Evolutionary conservation across 2,113 vertebrate genomes (phyloP).

Genomic region (Triplophysa rosa): DNA sequence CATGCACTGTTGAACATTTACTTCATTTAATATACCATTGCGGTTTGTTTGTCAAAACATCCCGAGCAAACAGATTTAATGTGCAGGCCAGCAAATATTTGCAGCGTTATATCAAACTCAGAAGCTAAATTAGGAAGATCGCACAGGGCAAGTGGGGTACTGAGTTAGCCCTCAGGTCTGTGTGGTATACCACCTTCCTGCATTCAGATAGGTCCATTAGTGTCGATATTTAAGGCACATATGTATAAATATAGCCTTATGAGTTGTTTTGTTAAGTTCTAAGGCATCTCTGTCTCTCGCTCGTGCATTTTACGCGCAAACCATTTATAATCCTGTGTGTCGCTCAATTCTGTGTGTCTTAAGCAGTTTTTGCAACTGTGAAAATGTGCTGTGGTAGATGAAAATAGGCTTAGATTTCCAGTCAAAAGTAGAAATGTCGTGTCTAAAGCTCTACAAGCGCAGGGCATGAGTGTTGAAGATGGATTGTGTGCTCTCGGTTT

Average conservation of each 20-base stretch:
- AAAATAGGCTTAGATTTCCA: constrained; percentile 50
- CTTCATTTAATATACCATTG: constrained; percentile 72
- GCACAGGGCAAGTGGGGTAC: constrained; percentile 71
- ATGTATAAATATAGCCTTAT: constrained; percentile 59
- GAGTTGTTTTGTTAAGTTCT: constrained; percentile 72
- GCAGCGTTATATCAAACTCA: constrained; percentile 73
- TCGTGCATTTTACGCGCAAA: constrained; percentile 57
- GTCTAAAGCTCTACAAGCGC: constrained; percentile 50
- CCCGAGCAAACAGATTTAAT: constrained; percentile 70
- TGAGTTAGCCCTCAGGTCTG: constrained; percentile 68
- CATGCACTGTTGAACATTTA: constrained; percentile 73
- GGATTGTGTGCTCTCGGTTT: constrained; percentile 48
- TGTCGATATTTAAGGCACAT: constrained; percentile 54
- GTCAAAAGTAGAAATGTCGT: constrained; percentile 53
- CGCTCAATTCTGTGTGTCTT: constrained; percentile 35
- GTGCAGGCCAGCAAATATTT: constrained; percentile 74
- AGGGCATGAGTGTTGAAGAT: constrained; percentile 51
- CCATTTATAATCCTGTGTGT: constrained; percentile 53
- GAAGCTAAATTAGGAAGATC: constrained; percentile 72
- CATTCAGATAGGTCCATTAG: constrained; percentile 68
- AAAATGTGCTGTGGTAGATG: constrained; percentile 60
- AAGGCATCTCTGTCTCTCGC: constrained; percentile 53
- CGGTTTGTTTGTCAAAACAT: constrained; percentile 73
- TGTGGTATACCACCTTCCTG: constrained; percentile 62
- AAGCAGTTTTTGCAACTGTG: constrained; percentile 55